A percentile compares a stretch with the other conserved stretches of the same genome.
phyloP scores from a whole-genome alignment of 2,888 invertebrate genomes.

The Tetragnatha montana region DNA sequence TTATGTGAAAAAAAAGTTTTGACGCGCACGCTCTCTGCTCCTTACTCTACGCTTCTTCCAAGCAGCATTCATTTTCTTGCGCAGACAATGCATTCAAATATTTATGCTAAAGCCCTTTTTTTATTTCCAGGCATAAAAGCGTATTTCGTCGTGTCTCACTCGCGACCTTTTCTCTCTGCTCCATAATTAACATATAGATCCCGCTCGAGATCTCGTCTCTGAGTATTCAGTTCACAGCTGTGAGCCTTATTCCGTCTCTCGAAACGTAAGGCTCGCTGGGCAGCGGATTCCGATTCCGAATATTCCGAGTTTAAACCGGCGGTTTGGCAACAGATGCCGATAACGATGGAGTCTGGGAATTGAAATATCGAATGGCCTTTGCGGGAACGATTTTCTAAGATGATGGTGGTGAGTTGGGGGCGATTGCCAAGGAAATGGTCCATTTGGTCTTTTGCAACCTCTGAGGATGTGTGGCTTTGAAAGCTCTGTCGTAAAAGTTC shows the following conservation, averaged over 20 bases:
- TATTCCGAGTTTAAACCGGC: constrained; percentile 7
- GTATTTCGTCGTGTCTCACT: not conserved
- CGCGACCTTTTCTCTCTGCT: constrained; percentile 1
- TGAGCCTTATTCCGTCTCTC: too few species aligned
- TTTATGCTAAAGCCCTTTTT: not conserved
- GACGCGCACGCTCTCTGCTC: too few species aligned
- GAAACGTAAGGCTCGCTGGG: too few species aligned
- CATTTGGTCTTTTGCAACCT: too few species aligned
- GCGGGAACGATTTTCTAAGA: not conserved
- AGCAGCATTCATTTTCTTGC: too few species aligned
- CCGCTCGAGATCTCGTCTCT: not conserved
- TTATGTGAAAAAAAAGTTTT: too few species aligned
- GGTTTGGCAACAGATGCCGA: not conserved
- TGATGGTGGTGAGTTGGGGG: not conserved
- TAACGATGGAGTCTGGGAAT: not conserved
- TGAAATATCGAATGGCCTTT: not conserved
- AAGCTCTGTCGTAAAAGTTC: too few species aligned
- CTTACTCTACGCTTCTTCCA: too few species aligned
- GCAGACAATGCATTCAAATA: not conserved
- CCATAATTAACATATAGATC: constrained; percentile 15
- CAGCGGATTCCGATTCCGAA: constrained; percentile 2
- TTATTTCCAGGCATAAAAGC: not conserved
- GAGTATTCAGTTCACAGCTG: too few species aligned
- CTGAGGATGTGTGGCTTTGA: too few species aligned
- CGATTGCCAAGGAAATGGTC: too few species aligned